These are phyloP conservation scores for Leptinotarsa undecemlineata DNA, from an alignment of 1,140 invertebrate species.

Conservation along the genomic window DNA sequence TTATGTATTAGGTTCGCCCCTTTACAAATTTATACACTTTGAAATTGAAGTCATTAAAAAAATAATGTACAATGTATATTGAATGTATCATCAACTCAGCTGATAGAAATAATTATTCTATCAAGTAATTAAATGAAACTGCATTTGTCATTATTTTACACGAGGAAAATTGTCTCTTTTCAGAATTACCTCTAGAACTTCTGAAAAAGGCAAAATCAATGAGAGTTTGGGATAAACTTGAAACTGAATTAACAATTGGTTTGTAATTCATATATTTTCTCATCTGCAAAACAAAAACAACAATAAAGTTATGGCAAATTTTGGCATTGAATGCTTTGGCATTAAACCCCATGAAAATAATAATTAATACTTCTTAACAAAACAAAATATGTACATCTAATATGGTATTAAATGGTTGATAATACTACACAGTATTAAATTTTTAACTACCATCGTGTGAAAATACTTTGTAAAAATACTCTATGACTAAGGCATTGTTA, in stretches of 20 bases:
- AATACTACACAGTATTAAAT: conserved; percentile 44
- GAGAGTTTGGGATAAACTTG: neutral
- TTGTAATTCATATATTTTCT: conserved; percentile 37
- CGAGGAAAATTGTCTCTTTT: too few relatives aligned
- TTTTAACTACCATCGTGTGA: conserved; percentile 45
- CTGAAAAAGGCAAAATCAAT: neutral
- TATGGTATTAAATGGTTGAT: conserved; percentile 36
- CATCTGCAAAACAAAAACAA: conserved; percentile 53
- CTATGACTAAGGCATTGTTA: conserved; percentile 52
- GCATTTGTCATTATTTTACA: too few relatives aligned
- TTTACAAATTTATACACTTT: too few relatives aligned
- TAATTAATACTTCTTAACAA: conserved; percentile 43
- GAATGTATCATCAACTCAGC: too few relatives aligned
- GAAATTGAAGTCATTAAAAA: too few relatives aligned
- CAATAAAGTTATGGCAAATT: conserved; percentile 55
- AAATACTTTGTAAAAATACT: conserved; percentile 56
- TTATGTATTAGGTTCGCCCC: too few relatives aligned
- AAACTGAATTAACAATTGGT: neutral
- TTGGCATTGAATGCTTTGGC: conserved; percentile 58
- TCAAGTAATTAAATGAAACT: too few relatives aligned
- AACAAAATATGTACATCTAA: conserved; percentile 39
- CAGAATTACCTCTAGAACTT: neutral
- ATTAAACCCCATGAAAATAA: conserved; percentile 50
- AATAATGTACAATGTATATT: too few relatives aligned
- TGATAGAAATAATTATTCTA: too few relatives aligned